Conservation (phyloP, 2,888 invertebrate species). For the Tenthredo livida region DNA sequence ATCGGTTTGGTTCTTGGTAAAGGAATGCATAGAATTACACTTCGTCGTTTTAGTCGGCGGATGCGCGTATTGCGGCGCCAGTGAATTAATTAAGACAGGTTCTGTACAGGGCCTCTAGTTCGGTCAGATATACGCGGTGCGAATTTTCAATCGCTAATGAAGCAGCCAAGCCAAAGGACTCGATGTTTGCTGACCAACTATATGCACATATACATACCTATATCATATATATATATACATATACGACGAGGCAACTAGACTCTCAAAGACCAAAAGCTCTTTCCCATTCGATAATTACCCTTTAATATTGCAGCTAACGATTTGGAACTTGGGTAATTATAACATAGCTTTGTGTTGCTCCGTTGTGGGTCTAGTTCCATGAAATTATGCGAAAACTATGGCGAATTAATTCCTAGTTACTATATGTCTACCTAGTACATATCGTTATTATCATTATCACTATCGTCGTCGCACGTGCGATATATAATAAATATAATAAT, state of each 20-base stretch:
- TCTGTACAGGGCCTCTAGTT: not conserved
- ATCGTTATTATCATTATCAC: not conserved
- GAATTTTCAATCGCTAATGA: constrained; percentile 49
- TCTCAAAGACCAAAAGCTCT: constrained; percentile 34
- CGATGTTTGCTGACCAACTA: constrained; percentile 18
- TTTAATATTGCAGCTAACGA: not conserved
- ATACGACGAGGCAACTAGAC: constrained; percentile 10
- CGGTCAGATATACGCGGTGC: constrained; percentile 22
- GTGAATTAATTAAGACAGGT: constrained; percentile 42
- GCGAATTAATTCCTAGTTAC: not conserved
- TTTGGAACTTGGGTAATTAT: constrained; percentile 39
- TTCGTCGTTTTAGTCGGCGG: constrained; percentile 21
- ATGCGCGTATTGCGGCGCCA: constrained; percentile 33
- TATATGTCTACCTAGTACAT: not conserved
- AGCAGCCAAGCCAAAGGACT: constrained; percentile 27
- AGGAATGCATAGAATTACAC: constrained; percentile 10
- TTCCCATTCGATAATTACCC: constrained; percentile 6
- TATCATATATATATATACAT: not conserved
- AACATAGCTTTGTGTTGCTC: not conserved
- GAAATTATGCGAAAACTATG: not conserved
- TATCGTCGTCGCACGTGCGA: not conserved
- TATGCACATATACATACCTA: not conserved
- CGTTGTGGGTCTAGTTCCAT: not conserved
- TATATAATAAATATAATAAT: not conserved
- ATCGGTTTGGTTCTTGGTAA: constrained; percentile 21